phyloP scores from a whole-genome alignment of 2,113 vertebrate species.

The Nothocercus nigrocapillus region DNA sequence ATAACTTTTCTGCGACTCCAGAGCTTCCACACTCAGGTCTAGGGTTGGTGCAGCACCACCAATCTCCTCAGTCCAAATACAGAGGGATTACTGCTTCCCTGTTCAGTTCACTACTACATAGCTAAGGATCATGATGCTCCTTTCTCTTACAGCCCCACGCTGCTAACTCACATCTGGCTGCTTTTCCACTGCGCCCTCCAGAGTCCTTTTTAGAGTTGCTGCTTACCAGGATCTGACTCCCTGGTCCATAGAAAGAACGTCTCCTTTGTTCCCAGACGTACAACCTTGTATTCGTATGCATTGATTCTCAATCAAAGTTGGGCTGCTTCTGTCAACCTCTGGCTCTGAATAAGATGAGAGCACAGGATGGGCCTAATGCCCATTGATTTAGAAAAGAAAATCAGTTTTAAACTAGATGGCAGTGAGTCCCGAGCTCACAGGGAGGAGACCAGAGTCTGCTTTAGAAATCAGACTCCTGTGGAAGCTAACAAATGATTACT shows the following conservation, averaged over 20 bases:
- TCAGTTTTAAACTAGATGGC: not conserved
- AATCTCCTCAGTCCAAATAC: not conserved
- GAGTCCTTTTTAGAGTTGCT: not conserved
- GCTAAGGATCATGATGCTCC: not conserved
- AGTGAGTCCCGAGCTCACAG: not conserved
- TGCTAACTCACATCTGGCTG: not conserved
- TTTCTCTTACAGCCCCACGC: not conserved
- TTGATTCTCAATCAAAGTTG: slow-evolving; percentile 7
- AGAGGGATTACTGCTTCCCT: rapidly evolving
- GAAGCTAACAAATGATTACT: not conserved
- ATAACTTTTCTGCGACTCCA: not conserved
- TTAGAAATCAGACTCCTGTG: not conserved
- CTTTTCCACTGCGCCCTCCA: not conserved
- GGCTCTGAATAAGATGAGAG: not conserved
- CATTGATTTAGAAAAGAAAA: not conserved
- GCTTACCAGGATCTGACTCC: not conserved
- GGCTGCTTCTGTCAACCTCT: not conserved
- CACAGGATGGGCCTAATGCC: not conserved
- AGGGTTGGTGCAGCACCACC: not conserved
- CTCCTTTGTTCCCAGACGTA: not conserved
- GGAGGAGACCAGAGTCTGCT: not conserved
- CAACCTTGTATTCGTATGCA: not conserved
- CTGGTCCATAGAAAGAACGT: not conserved
- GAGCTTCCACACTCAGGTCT: not conserved
- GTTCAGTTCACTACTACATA: not conserved